Evolutionary conservation across 2,113 vertebrate species (phyloP).

Genomic region (Nesogale talazaci): DNA sequence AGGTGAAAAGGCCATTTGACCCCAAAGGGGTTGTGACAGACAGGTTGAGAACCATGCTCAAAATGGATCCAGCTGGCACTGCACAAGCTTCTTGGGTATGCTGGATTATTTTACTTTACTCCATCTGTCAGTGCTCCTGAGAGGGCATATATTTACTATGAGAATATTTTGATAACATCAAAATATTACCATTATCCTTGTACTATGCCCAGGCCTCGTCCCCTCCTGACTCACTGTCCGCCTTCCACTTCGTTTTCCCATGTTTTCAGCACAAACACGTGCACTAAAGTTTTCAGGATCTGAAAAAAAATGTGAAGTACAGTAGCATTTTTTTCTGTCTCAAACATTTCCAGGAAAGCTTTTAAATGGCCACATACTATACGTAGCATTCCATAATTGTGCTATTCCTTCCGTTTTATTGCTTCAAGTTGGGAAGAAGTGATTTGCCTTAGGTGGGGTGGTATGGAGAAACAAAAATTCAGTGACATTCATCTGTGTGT

Average conservation of each 20-base stretch:
- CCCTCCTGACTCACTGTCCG: background rate
- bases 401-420: constrained; percentile 47
- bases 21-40: no score
- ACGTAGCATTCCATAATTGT: constrained; percentile 37
- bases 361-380: background rate
- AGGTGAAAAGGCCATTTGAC: no score
- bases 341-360: background rate
- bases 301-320: constrained; percentile 9
- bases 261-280: background rate
- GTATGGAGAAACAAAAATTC: no score
- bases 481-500: no score
- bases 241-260: background rate
- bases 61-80: constrained; percentile 68
- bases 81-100: constrained; percentile 50
- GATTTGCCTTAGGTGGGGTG: no score
- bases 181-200: constrained; percentile 11
- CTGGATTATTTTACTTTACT: constrained; percentile 64
- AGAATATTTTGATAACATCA: constrained; percentile 65
- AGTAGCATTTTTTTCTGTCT: constrained; percentile 31
- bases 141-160: constrained; percentile 52
- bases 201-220: background rate
- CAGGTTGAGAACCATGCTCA: no score
- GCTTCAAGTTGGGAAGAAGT: background rate
- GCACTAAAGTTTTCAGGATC: background rate
- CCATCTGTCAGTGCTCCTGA: constrained; percentile 60